Evolutionary conservation across 2,113 vertebrate genomes (phyloP), one percentile per base, ranked within the genome.

Genomic region (Syrmaticus mikado): DNA sequence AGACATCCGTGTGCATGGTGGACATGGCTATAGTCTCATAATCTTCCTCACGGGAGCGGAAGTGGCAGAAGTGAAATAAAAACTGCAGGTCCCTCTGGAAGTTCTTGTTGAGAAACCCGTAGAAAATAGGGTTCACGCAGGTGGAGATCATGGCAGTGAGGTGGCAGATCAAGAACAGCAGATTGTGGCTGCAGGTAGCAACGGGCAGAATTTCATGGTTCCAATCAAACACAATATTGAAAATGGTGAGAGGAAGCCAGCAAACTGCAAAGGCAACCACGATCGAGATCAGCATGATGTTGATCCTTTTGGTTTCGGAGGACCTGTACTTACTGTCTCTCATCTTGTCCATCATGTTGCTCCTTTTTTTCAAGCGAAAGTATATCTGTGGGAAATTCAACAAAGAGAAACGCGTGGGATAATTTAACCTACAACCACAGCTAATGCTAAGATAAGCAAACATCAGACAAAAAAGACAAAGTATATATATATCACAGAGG

Each of bases 21-120:
- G 98, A 99, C 98, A 99, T 98, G 62, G 98, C 98, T 76, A 98
- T 98, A 6, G 98, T 98, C 81, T 99, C 98, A 65, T 98, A 98
- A 89, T 99, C 98, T n/a, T 98, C 98, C 32, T 98, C 98, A 62
- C 78, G 97, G 50, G 98, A 94, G 19, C 97, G 97, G 88, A 98
- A 98, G 91, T 98, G 97, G 91, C 98, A 99, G 79, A 98, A 98
- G 50, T 98, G 98, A 90, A 99, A 98, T 72, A 98, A 98, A 93
- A 98, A 97, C 46, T 98, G 98, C 87, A 99, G 92, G 86, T 99
- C 98, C 28, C 98, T 98, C 97, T 99, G 98, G 91, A 99, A 99
- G 87, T 99, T 99, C 94, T 98, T 98, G 95, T 99, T 99, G 68
- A 99, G 98, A 94, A 99, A 98, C 25, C 98, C 98, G 1, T 99